Percentiles rank a stretch among this genome's conserved stretches.
phyloP scores from a whole-genome alignment of 2,888 invertebrate species.

The Lomographa bimaculata region DNA sequence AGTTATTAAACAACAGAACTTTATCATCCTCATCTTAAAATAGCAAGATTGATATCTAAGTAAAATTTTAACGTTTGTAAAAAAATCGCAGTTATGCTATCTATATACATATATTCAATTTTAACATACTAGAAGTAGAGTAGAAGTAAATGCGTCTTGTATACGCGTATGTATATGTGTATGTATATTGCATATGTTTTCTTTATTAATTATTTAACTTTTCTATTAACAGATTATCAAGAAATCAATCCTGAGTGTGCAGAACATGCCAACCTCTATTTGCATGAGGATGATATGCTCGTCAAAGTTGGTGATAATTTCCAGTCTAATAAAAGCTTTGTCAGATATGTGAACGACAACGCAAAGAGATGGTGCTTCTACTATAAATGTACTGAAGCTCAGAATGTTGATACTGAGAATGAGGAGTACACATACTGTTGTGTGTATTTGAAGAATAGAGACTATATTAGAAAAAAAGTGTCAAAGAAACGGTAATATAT shows the following conservation, averaged over 20 bases:
- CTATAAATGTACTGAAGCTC: conserved; percentile 50
- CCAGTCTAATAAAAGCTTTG: conserved; percentile 44
- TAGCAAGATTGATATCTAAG: too few relatives aligned
- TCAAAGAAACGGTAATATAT: conserved; percentile 44
- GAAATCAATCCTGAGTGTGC: conserved; percentile 20
- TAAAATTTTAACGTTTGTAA: too few relatives aligned
- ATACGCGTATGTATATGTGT: too few relatives aligned
- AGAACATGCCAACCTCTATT: conserved; percentile 39
- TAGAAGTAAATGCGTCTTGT: too few relatives aligned
- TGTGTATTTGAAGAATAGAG: conserved; percentile 48
- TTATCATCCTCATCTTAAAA: too few relatives aligned
- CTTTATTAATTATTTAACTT: too few relatives aligned
- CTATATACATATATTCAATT: too few relatives aligned
- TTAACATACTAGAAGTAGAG: too few relatives aligned
- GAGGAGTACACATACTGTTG: conserved; percentile 49
- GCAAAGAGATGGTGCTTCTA: conserved; percentile 52
- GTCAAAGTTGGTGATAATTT: conserved; percentile 52
- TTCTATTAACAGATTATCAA: too few relatives aligned
- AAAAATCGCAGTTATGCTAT: too few relatives aligned
- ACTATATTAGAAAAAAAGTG: conserved; percentile 44
- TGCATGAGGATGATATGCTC: conserved; percentile 44
- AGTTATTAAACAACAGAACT: too few relatives aligned
- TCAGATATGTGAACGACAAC: conserved; percentile 51
- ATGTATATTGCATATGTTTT: too few relatives aligned
- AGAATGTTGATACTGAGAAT: conserved; percentile 37